Base-by-base conservation (phyloP, 2,888 invertebrate species). In the Eudasyphora cyanicolor region DNA sequence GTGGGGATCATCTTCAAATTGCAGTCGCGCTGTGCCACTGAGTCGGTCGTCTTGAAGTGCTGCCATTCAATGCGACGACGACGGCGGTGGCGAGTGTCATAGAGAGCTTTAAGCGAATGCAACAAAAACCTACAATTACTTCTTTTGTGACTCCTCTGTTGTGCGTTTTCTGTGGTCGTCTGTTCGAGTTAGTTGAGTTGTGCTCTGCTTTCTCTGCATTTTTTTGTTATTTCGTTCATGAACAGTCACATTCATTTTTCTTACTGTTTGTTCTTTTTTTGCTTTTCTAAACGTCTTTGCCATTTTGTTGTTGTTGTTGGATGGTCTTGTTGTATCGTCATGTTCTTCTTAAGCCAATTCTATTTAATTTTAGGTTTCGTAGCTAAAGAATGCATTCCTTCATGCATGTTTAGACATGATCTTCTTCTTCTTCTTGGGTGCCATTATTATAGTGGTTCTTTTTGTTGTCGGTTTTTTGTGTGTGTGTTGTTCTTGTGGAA, bases 201-300 rank as follows among this genome's bases (percentile, higher is more conserved):
- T 84, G 81, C 76, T 81, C 81, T 84, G 84, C 84, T 84, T 84
- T 84, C 84, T 76, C 81, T 74, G 76, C 74, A 57, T 19, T n/a
- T 42, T 42, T 42, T 14, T 42, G 21, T n/a, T n/a, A 17, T n/a
- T 12, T 35, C 10, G 64, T 24, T 62, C 71, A 81, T 17, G 17
- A 35, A 71, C 27, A n/a, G 29, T 10, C 27, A 73, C 49, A 75
- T 45, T 1, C 12, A 14, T 5, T 57, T 57, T 10, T 12, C 27
- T 57, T 24, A 51, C 19, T 2, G 21, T 51, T 19, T 2, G 21
- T 51, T 19, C 51, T 19, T 38, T 17, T n/a, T n/a, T 62, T 19
- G 35, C 19, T 38, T 38, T 27, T 45, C 38, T n/a, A n/a, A n/a
- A 49, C n/a, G 32, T 1, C 35, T 17, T 42, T 45, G 21, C 45